Base-by-base conservation (phyloP, 2,888 invertebrate species). In the Choristoneura rosaceana region DNA sequence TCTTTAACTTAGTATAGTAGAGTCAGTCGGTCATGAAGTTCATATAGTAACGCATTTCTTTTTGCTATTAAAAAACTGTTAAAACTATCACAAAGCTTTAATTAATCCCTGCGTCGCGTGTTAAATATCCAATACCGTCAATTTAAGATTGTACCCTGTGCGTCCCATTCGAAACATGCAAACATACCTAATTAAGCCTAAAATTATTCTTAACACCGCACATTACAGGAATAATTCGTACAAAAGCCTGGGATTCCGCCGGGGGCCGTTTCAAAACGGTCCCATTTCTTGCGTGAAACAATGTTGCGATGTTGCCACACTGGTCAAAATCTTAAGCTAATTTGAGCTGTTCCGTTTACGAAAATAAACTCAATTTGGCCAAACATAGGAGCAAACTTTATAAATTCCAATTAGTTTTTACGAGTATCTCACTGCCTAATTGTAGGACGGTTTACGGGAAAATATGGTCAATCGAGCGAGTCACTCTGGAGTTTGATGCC, bases 221-320 rank as follows among this genome's bases (percentile, higher is more conserved):
- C 77, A 76, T 76, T 76, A 67, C 68, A 73, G 70, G 74, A 76
- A 81, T 74, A 77, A 78, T 80, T 79, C 78, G 74, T 75, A 76
- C 77, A 74, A 82, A 81, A 85, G 87, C 88, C 87, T 90, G 90
- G 85, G 90, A 90, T 84, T 82, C 79, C 55, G 88, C 90, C 84
- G 69, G 78, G 70, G 87, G 90, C 86, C 14, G 63, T 82, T 87
- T 84, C 82, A 81, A 82, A 79, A 59, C 73, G 60, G 59, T 65
- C 70, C 73, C 52, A 82, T 80, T 78, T 81, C 43, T 41, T 62
- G 62, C 67, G 67, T 71, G 71, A 67, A 33, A 45, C 45, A 33
- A 62, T 61, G 71, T 43, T 66, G 52, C n/a, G 8, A 59, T 34
- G 59, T 59, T 38, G 38, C n/a, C 12, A 38, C 34, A 14, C 14